Evolutionary conservation across 2,797 vertebrate species (phyloP).

Genomic region (Sebastes ruberrimus): DNA sequence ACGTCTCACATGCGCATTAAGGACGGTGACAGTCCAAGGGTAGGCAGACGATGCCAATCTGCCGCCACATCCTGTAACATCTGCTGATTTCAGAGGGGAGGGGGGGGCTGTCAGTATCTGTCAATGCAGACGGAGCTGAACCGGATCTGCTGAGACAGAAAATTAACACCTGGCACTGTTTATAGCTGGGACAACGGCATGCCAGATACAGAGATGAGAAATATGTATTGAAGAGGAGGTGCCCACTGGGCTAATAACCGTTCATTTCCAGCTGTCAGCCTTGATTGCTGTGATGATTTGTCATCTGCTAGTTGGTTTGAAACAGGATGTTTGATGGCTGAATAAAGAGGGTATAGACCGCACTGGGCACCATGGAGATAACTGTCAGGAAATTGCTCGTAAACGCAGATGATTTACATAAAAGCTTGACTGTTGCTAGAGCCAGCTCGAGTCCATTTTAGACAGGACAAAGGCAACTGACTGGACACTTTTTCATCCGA

Average conservation of each 20-base stretch:
- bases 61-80: slow-evolving; percentile 52
- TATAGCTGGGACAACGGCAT: slow-evolving; percentile 36
- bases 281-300: slow-evolving; percentile 59
- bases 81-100: slow-evolving; percentile 19
- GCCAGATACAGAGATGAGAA: slow-evolving; percentile 34
- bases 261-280: slow-evolving; percentile 67
- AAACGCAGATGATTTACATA: slow-evolving; percentile 44
- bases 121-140: slow-evolving; percentile 44
- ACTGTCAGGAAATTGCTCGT: slow-evolving; percentile 37
- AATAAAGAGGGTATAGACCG: slow-evolving; percentile 45
- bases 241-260: slow-evolving; percentile 59
- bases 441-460: slow-evolving; percentile 10
- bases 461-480: background rate
- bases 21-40: slow-evolving; percentile 30
- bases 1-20: slow-evolving; percentile 5
- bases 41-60: slow-evolving; percentile 49
- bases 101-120: slow-evolving; percentile 47
- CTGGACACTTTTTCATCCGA: background rate
- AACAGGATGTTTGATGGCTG: slow-evolving; percentile 39
- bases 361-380: slow-evolving; percentile 11
- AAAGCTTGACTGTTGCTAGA: background rate
- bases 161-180: slow-evolving; percentile 69
- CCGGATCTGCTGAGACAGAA: slow-evolving; percentile 61
- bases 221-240: slow-evolving; percentile 31
- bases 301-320: slow-evolving; percentile 46